These are phyloP conservation scores for Nymphicus hollandicus DNA, from an alignment of 2,113 vertebrate species.

Conservation along the genomic window DNA sequence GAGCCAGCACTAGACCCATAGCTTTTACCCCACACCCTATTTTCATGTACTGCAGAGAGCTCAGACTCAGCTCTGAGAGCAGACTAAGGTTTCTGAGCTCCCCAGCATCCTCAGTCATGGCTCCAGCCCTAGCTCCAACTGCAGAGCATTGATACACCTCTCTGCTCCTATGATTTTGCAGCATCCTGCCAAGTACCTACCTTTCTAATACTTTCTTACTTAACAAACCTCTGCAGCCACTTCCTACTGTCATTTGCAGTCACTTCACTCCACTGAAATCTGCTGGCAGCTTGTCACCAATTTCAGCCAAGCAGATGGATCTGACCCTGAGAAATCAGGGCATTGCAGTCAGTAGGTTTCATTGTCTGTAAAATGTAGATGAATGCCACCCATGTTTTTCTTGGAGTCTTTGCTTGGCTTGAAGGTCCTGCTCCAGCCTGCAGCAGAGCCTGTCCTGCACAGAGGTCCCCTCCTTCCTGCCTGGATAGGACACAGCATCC, in stretches of 20 bases:
- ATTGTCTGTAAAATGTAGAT: background rate
- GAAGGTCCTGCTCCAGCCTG: fast-evolving
- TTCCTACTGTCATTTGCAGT: background rate
- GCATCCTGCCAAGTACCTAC: background rate
- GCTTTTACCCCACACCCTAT: background rate
- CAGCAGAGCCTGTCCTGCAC: background rate
- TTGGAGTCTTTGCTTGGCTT: background rate
- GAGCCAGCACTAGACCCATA: fast-evolving
- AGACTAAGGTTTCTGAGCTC: background rate
- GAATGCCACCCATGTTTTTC: background rate
- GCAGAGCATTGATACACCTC: background rate
- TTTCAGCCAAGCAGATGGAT: background rate
- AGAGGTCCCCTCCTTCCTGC: background rate
- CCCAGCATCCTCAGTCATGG: fast-evolving
- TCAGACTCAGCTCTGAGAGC: background rate
- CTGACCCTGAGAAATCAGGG: background rate
- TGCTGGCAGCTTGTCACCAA: fast-evolving
- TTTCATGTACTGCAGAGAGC: background rate
- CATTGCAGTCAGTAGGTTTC: background rate
- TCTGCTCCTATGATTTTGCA: background rate
- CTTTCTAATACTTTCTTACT: background rate
- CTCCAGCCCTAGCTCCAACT: background rate
- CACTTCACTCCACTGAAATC: background rate
- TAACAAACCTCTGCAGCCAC: background rate
- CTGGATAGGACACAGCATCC: fast-evolving